phyloP scores from a whole-genome alignment of 2,113 vertebrate genomes.

The Blennius ocellaris region DNA sequence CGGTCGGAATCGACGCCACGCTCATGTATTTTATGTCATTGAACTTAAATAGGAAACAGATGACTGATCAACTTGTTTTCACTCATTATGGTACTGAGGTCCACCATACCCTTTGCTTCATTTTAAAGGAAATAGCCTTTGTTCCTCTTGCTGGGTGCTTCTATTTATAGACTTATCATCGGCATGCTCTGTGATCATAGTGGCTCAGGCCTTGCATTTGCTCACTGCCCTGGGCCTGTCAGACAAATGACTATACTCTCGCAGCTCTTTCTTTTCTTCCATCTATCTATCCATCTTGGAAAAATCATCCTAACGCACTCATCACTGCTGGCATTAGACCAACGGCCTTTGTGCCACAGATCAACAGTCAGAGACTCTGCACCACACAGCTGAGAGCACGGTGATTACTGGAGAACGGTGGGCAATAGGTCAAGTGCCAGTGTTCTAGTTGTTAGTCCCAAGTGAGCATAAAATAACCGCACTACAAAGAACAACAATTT shows the following conservation, averaged over 20 bases:
- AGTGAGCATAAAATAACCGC: not conserved
- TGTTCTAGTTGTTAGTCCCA: not conserved
- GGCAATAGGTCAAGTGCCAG: too few relatives aligned
- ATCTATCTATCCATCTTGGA: constrained; percentile 25
- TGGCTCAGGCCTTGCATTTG: constrained; percentile 63
- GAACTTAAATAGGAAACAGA: constrained; percentile 3
- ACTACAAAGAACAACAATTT: not conserved
- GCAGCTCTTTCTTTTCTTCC: constrained; percentile 22
- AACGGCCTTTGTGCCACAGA: not conserved
- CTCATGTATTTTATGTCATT: constrained; percentile 11
- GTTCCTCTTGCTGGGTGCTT: constrained; percentile 57
- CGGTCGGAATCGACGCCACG: not conserved
- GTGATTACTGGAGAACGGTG: too few relatives aligned
- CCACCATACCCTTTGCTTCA: constrained; percentile 39
- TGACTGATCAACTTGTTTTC: constrained; percentile 13
- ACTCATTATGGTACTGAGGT: constrained; percentile 15
- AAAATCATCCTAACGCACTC: constrained; percentile 11
- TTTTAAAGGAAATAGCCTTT: constrained; percentile 64
- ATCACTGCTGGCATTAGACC: constrained; percentile 10
- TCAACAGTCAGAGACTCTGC: not conserved
- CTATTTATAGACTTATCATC: constrained; percentile 80
- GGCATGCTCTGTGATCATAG: constrained; percentile 70
- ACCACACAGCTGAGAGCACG: too few relatives aligned
- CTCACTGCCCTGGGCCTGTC: constrained; percentile 55
- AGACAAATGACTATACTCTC: constrained; percentile 55